Conservation (phyloP, 1,140 invertebrate species). For the Triops cancriformis region DNA sequence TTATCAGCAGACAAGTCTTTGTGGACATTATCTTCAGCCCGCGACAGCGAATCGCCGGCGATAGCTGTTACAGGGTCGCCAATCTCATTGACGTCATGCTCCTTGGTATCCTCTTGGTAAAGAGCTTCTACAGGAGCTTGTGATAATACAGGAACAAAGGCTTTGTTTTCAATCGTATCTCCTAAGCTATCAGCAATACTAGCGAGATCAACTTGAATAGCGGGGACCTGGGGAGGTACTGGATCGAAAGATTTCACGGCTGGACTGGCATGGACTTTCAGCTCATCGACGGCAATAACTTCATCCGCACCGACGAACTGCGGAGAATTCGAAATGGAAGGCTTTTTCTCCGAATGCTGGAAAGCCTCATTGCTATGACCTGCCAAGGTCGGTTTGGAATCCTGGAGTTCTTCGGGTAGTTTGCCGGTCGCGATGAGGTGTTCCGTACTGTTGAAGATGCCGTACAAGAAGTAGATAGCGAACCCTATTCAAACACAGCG, state of each 20-base stretch:
- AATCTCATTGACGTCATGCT: no score
- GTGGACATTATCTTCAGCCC: no score
- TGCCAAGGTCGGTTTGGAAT: neutral
- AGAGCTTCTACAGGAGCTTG: neutral
- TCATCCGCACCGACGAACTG: neutral
- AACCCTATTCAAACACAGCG: slow-evolving; percentile 50
- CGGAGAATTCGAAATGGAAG: neutral
- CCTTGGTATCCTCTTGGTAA: no score
- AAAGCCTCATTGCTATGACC: slow-evolving; percentile 16
- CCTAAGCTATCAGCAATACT: neutral
- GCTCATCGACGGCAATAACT: neutral
- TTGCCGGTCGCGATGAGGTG: slow-evolving; percentile 21
- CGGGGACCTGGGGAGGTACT: neutral
- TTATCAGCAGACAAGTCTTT: no score
- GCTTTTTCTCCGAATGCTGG: neutral
- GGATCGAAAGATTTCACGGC: neutral
- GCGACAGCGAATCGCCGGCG: no score
- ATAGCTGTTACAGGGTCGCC: no score
- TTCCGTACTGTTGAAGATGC: slow-evolving; percentile 69
- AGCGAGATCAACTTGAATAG: neutral
- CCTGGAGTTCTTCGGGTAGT: neutral
- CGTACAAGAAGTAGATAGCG: slow-evolving; percentile 83
- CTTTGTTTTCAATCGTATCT: neutral
- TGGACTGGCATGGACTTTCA: neutral
- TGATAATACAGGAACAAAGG: neutral